Conservation (phyloP, 1,140 invertebrate genomes). For the Heliconius congener region DNA sequence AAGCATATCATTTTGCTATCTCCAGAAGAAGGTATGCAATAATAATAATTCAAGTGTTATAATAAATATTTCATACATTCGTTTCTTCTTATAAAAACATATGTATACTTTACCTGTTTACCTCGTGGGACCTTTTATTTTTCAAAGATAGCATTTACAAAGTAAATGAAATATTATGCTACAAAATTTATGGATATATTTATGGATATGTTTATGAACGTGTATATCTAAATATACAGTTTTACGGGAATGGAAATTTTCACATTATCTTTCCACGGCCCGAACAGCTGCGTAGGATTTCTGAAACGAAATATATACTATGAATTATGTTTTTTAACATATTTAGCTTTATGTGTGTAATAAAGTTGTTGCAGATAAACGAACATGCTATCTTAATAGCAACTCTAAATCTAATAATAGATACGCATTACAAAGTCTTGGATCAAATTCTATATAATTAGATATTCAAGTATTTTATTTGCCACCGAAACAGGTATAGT, state of each 20-base stretch:
- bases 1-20: not conserved
- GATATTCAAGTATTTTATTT: no score
- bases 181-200: not conserved
- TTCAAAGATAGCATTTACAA: conserved; percentile 9
- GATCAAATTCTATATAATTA: no score
- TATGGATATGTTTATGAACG: not conserved
- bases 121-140: conserved; percentile 5
- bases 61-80: conserved; percentile 2
- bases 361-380: no score
- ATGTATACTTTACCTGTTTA: not conserved
- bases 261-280: not conserved
- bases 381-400: no score
- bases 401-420: no score
- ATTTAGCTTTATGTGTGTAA: no score
- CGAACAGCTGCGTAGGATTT: not conserved
- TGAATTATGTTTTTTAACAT: no score
- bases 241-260: not conserved
- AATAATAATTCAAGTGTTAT: not conserved
- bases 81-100: conserved; percentile 3
- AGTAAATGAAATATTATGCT: conserved; percentile 2
- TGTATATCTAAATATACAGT: not conserved
- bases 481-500: no score
- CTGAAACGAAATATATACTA: not conserved
- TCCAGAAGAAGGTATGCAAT: not conserved
- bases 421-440: no score